Evolutionary conservation across 2,113 vertebrate genomes (phyloP).

Genomic region (Semnopithecus entellus): DNA sequence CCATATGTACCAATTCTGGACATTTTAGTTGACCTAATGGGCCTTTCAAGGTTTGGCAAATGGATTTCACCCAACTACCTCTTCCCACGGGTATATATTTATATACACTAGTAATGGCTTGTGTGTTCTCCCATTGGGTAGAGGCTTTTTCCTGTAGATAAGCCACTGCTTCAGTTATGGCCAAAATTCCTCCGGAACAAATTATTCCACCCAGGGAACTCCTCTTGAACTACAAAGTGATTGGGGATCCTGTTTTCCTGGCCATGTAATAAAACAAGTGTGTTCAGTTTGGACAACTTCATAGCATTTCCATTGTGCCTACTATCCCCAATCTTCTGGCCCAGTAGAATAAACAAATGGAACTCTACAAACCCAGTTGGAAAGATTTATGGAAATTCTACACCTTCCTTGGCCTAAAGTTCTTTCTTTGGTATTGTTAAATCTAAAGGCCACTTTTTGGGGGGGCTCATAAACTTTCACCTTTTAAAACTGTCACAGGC

Average conservation of each 20-base stretch:
- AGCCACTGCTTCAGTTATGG: not conserved
- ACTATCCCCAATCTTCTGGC: not conserved
- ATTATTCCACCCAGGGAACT: not conserved
- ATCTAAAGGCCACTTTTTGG: not conserved
- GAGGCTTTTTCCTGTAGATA: not conserved
- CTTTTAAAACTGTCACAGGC: not conserved
- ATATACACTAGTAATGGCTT: not conserved
- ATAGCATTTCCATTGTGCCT: not conserved
- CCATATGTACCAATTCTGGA: not conserved
- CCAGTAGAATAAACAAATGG: not conserved
- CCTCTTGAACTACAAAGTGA: not conserved
- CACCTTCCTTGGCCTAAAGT: not conserved
- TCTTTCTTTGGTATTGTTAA: not conserved
- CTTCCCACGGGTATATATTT: not conserved
- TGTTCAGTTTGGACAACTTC: not conserved
- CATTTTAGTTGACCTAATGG: not conserved
- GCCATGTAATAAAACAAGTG: not conserved
- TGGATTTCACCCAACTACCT: not conserved
- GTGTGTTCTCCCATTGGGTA: not conserved
- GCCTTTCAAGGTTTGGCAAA: not conserved
- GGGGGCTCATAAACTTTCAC: not conserved
- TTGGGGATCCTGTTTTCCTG: not conserved
- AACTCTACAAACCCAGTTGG: not conserved
- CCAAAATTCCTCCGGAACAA: not conserved
- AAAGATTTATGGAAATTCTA: not conserved